Percentiles rank a stretch among this genome's conserved stretches.
Conservation (phyloP, 2,113 vertebrate genomes). For the Pyxicephalus adspersus region DNA sequence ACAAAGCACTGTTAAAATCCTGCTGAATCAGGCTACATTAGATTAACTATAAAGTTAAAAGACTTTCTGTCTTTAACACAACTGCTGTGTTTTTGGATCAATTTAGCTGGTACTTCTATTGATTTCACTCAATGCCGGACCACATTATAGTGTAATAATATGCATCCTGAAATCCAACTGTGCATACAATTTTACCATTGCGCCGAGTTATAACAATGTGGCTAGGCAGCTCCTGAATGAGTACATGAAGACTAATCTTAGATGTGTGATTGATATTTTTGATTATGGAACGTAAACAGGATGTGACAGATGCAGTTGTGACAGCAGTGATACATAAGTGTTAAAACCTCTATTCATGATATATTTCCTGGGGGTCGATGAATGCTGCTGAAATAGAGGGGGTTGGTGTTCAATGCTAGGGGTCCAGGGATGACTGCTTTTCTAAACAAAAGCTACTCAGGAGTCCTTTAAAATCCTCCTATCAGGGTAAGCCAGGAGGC, state of each 20-base stretch:
- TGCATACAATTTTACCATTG: too few species aligned
- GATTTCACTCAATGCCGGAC: too few species aligned
- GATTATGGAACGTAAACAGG: constrained; percentile 35
- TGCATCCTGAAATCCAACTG: too few species aligned
- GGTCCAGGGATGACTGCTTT: neutral
- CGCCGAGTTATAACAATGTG: too few species aligned
- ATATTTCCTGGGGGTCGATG: constrained; percentile 28
- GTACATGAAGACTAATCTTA: neutral
- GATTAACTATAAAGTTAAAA: too few species aligned
- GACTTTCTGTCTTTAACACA: too few species aligned
- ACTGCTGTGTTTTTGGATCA: too few species aligned
- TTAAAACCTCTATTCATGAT: constrained; percentile 32
- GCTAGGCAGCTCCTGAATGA: too few species aligned
- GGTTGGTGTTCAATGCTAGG: neutral
- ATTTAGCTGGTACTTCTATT: too few species aligned
- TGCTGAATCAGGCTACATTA: too few species aligned
- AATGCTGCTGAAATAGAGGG: constrained; percentile 5
- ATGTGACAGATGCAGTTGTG: constrained; percentile 25
- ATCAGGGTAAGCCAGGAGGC: constrained; percentile 37
- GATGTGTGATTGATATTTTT: constrained; percentile 30
- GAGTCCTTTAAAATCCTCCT: constrained; percentile 15
- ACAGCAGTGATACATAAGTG: constrained; percentile 6
- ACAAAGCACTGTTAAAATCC: too few species aligned
- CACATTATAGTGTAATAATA: too few species aligned
- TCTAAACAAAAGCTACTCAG: constrained; percentile 13